phyloP scores from a whole-genome alignment of 2,113 vertebrate species.

The Meleagris gallopavo region DNA sequence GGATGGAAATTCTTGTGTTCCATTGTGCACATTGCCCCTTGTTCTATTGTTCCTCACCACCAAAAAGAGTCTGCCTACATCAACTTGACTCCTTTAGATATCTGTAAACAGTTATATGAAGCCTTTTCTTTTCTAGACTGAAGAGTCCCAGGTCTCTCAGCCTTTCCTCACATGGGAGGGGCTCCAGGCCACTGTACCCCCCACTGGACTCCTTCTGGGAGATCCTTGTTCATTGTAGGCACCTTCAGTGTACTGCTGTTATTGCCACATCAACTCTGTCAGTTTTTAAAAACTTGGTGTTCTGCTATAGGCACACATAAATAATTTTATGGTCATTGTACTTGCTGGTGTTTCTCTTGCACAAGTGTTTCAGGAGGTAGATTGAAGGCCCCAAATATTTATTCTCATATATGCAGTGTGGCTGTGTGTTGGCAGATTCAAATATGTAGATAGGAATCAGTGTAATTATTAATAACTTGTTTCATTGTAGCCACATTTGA shows the following conservation, averaged over 20 bases:
- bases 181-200: too few relatives aligned
- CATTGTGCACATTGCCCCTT: too few relatives aligned
- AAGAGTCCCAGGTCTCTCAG: too few relatives aligned
- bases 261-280: neutral
- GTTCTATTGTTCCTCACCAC: too few relatives aligned
- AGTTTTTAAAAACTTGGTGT: neutral
- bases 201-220: too few relatives aligned
- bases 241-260: accelerated
- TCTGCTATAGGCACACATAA: neutral
- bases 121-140: too few relatives aligned
- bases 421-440: neutral
- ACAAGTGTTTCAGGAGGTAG: neutral
- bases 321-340: neutral
- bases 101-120: too few relatives aligned
- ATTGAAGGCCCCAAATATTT: neutral
- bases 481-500: neutral
- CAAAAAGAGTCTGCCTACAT: too few relatives aligned
- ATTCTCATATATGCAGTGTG: neutral
- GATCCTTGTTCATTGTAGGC: neutral
- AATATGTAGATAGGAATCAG: neutral
- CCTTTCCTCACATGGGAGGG: too few relatives aligned
- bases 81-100: too few relatives aligned
- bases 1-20: too few relatives aligned
- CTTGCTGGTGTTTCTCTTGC: neutral
- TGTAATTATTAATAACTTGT: neutral